Conservation (phyloP, 2,888 invertebrate species). For the Zygaena filipendulae region DNA sequence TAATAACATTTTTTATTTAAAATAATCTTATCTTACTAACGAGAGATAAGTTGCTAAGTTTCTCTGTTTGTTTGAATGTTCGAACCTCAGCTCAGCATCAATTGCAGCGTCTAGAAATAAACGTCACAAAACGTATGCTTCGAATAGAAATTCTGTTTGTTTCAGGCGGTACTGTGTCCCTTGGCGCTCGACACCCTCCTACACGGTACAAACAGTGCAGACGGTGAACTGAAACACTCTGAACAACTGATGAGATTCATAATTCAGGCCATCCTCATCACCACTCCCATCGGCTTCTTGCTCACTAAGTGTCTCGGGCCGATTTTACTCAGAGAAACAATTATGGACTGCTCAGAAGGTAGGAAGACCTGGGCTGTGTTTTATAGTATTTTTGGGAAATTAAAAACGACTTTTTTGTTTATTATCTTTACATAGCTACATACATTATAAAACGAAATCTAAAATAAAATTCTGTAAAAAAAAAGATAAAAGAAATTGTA, state of each 20-base stretch:
- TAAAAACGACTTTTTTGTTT: neutral
- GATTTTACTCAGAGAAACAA: constrained; percentile 27
- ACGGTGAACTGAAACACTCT: constrained; percentile 30
- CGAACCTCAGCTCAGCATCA: no score
- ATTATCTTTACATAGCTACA: neutral
- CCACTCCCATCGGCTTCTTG: constrained; percentile 46
- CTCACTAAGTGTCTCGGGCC: constrained; percentile 44
- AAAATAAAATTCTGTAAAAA: no score
- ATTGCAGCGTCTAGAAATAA: no score
- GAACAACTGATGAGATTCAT: constrained; percentile 35
- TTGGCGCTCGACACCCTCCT: constrained; percentile 56
- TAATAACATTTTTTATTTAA: no score
- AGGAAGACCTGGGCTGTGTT: constrained; percentile 4
- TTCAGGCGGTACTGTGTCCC: constrained; percentile 70
- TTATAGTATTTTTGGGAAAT: neutral
- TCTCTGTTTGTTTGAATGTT: no score
- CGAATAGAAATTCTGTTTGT: no score
- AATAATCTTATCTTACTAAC: no score
- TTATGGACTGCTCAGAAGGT: constrained; percentile 24
- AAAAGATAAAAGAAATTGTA: no score
- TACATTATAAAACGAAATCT: neutral
- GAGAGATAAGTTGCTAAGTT: no score
- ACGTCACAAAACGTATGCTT: no score
- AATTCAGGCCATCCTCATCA: constrained; percentile 44
- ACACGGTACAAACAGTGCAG: constrained; percentile 21